Percentiles rank a stretch among this genome's conserved stretches.
Conservation (phyloP, 2,113 vertebrate species). For the Gymnogyps californianus region DNA sequence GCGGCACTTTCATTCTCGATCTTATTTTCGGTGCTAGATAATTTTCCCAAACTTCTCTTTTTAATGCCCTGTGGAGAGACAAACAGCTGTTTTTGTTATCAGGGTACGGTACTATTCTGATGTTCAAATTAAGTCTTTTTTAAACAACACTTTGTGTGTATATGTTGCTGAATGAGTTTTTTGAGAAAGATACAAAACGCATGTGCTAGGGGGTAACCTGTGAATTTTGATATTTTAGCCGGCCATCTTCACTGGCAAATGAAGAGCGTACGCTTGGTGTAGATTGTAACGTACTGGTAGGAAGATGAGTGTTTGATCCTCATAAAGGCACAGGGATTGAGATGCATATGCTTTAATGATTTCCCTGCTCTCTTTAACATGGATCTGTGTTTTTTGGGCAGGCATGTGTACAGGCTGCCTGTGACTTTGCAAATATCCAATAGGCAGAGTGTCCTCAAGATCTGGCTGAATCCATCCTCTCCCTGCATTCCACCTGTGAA, state of each 20-base stretch:
- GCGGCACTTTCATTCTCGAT: conserved; percentile 5
- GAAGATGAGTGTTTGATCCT: background rate
- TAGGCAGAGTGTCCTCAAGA: background rate
- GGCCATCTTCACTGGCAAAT: background rate
- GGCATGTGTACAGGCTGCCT: background rate
- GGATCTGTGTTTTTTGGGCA: background rate
- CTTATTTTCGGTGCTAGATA: conserved; percentile 12
- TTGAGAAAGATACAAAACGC: background rate
- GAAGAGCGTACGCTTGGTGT: rapidly evolving
- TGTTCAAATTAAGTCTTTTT: background rate
- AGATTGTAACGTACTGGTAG: background rate
- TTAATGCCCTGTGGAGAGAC: background rate
- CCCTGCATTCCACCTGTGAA: conserved; percentile 29
- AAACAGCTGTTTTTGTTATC: background rate
- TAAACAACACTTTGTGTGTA: background rate
- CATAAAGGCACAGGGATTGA: background rate
- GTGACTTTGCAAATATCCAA: background rate
- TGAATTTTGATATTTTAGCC: background rate
- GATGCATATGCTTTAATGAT: background rate
- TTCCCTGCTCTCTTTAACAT: background rate
- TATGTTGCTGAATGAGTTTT: background rate
- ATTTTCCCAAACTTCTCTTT: conserved; percentile 23
- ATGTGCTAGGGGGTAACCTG: background rate
- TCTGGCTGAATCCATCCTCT: conserved; percentile 15
- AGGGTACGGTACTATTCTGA: background rate